Base-by-base conservation (phyloP, 2,888 invertebrate genomes). In the Pemphredon lugubris region DNA sequence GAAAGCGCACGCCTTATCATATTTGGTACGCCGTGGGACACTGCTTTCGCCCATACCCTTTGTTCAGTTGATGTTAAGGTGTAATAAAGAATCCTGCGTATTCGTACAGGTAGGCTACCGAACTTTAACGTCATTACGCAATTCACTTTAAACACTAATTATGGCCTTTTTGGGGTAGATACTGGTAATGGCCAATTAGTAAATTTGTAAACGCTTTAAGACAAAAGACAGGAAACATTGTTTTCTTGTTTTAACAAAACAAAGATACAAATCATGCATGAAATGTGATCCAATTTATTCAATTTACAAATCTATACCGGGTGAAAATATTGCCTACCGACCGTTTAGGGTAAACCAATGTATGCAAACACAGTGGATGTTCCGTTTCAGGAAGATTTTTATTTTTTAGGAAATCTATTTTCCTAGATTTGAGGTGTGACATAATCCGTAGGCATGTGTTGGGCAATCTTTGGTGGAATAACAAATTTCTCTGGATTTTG, bases 401-500 rank as follows among this genome's bases (percentile, higher is more conserved):
- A n/a, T n/a, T n/a, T n/a, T n/a, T n/a, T n/a, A n/a, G n/a, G n/a
- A n/a, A n/a, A n/a, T n/a, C n/a, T n/a, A n/a, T n/a, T n/a, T n/a
- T n/a, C n/a, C n/a, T n/a, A n/a, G n/a, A n/a, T n/a, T n/a, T n/a
- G n/a, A n/a, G n/a, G n/a, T n/a, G n/a, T n/a, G 26, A 7, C 1
- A 14, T 13, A 18, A 14, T 65, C 30, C 7, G 14, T 34, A 3
- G 71, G 60, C 63, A 77, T 66, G 42, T 77, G 60, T 37, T 79
- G 65, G 1, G 42, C 54, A 2, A 87, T 59, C 57, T 79, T 77
- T 11, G 73, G 34, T 4, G 90, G 87, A 30, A 89, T 75, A 51
- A 73, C 39, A 54, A 89, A 84, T 40, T 84, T 78, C 55, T 91
- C 88, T 11, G 84, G 77, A 86, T 93, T 92, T 82, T 92, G 90